Evolutionary conservation across 2,113 vertebrate genomes (phyloP).

Genomic region (Protobothrops flavoviridis): DNA sequence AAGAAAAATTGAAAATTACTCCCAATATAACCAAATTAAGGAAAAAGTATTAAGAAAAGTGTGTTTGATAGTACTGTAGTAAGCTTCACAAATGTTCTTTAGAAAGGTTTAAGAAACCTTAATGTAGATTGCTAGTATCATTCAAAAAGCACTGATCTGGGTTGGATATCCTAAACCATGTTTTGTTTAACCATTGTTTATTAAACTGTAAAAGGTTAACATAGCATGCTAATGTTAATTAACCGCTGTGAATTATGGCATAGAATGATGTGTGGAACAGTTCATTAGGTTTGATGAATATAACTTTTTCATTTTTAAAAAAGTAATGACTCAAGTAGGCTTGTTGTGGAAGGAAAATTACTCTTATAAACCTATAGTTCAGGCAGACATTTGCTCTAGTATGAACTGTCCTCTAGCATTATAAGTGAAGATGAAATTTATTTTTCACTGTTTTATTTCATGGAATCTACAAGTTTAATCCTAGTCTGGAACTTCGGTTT

Average conservation of each 20-base stretch:
- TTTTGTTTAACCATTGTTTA: not conserved
- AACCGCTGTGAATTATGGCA: not conserved
- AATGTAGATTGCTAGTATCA: not conserved
- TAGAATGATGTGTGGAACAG: not conserved
- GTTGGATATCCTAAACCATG: not conserved
- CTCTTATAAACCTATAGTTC: not conserved
- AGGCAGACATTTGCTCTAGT: not conserved
- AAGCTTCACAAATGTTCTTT: not conserved
- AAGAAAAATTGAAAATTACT: not conserved
- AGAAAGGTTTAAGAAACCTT: not conserved
- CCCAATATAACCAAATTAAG: not conserved
- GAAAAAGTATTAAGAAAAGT: not conserved
- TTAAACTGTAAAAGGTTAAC: not conserved
- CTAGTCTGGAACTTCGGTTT: not conserved
- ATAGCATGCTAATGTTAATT: not conserved
- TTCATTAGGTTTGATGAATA: not conserved
- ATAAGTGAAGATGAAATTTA: not conserved
- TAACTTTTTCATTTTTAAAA: not conserved
- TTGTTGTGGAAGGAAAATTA: not conserved
- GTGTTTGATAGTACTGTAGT: not conserved
- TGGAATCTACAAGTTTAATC: not conserved
- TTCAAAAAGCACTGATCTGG: not conserved
- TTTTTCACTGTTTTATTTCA: not conserved
- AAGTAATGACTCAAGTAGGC: not conserved
- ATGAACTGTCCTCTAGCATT: not conserved